Conservation (phyloP, 2,113 vertebrate species). For the Phylloscopus whistleri region DNA sequence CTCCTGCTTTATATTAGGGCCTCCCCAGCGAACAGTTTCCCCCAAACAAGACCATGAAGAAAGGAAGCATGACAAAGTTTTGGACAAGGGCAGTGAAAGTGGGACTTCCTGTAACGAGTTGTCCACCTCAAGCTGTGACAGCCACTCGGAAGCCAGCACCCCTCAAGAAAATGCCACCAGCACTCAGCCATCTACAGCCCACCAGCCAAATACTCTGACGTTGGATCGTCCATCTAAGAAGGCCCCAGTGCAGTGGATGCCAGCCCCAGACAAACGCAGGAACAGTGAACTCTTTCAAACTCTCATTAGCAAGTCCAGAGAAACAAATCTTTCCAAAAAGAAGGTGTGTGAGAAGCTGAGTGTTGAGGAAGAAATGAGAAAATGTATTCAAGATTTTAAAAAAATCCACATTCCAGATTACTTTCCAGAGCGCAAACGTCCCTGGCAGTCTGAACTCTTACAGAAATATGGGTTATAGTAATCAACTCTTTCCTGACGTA, state of each 20-base stretch:
- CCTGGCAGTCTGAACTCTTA: conserved; percentile 89
- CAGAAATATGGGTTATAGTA: conserved; percentile 87
- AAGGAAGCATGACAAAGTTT: conserved; percentile 76
- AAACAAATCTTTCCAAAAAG: conserved; percentile 84
- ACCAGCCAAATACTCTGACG: conserved; percentile 84
- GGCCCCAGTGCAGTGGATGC: conserved; percentile 83
- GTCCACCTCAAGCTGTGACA: conserved; percentile 89
- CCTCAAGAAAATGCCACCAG: conserved; percentile 79
- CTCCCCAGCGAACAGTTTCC: conserved; percentile 75
- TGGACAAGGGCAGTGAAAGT: conserved; percentile 87
- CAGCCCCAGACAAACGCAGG: conserved; percentile 83
- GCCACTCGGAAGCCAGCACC: conserved; percentile 83
- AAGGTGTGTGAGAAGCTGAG: conserved; percentile 86
- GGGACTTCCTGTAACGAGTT: conserved; percentile 87
- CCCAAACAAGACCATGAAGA: conserved; percentile 82
- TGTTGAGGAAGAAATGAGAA: conserved; percentile 88
- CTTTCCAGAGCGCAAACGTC: conserved; percentile 86
- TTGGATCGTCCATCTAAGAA: conserved; percentile 86
- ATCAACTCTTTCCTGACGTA: background rate
- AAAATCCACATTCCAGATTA: conserved; percentile 88
- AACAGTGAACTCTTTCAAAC: conserved; percentile 93
- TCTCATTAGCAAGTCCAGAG: conserved; percentile 83
- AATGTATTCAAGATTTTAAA: conserved; percentile 89
- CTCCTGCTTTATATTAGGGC: conserved; percentile 70
- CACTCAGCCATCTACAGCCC: conserved; percentile 72